Evolutionary conservation across 2,888 invertebrate genomes (phyloP), one percentile per base, ranked within the genome.

Genomic region (Pseudoips prasinana): DNA sequence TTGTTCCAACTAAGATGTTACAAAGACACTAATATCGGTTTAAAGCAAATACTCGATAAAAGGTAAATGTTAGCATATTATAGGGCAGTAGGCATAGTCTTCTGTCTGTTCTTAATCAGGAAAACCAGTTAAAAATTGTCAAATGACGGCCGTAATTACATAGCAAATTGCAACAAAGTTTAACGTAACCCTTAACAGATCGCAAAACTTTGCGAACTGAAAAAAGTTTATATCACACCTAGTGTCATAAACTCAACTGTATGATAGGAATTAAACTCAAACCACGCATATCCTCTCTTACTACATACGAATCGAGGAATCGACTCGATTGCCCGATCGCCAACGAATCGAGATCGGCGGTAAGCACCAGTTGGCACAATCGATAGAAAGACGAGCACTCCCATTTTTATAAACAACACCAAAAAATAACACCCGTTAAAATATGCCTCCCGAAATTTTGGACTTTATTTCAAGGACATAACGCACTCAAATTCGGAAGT

Each of bases 281-380:
- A 38, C 42, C 53, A 14, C 14, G 2, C 2, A 7, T 20, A 20
- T 5, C 20, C 3, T 20, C 20, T 5, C n/a, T 20, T 14, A 20
- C 4, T 2, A 7, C 20, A 46, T 57, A 64, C 58, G 53, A 56
- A 58, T 63, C 65, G 64, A 76, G 64, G 75, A 75, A 74, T 73
- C 67, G 58, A 73, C 69, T 82, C 74, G 74, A 83, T 81, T 72
- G 59, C 72, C 52, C 71, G 64, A 81, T 81, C 71, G 68, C 67
- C 66, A 44, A 67, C 66, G 69, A 79, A 81, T 84, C 73, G 72
- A 77, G 84, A 84, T 79, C 76, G 70, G 87, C 49, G 88, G 73
- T 71, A 78, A 85, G 87, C 86, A 85, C 88, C 68, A 78, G 80
- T 77, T 86, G 88, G 87, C 73, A 88, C 88, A 87, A 87, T 88